Conservation (phyloP, 2,888 invertebrate species). For the Trissoscelio sp. region DNA sequence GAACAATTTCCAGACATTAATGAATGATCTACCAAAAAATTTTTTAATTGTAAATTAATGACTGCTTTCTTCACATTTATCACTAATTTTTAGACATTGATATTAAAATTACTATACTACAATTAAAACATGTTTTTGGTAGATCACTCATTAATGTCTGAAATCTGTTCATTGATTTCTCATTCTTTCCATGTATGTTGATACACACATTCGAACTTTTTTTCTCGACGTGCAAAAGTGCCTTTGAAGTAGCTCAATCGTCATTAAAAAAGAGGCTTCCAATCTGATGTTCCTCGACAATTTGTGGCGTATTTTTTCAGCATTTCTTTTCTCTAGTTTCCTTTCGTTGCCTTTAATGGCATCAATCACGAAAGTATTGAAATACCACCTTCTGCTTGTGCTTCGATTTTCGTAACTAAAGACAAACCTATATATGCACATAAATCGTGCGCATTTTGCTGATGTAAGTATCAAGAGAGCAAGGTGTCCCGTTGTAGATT, state of each 20-base stretch:
- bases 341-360: constrained; percentile 74
- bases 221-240: constrained; percentile 12
- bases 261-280: constrained; percentile 43
- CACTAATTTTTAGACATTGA: too few relatives aligned
- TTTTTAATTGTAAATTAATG: too few relatives aligned
- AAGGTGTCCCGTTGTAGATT: constrained; percentile 5
- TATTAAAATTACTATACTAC: too few relatives aligned
- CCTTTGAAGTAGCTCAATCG: constrained; percentile 38
- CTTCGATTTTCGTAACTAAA: constrained; percentile 15
- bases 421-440: constrained; percentile 7
- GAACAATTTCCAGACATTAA: too few relatives aligned
- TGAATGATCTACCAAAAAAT: too few relatives aligned
- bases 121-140: too few relatives aligned
- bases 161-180: too few relatives aligned
- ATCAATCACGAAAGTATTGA: constrained; percentile 78
- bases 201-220: not conserved
- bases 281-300: constrained; percentile 55
- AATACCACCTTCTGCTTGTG: constrained; percentile 65
- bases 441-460: not conserved
- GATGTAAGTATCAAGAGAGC: not conserved
- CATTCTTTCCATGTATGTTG: too few relatives aligned
- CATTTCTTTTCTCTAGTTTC: constrained; percentile 26
- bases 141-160: too few relatives aligned
- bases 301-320: constrained; percentile 48
- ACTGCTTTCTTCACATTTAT: too few relatives aligned